These are phyloP conservation scores for Hyles vespertilio DNA, from an alignment of 1,140 invertebrate species.

Conservation along the genomic window DNA sequence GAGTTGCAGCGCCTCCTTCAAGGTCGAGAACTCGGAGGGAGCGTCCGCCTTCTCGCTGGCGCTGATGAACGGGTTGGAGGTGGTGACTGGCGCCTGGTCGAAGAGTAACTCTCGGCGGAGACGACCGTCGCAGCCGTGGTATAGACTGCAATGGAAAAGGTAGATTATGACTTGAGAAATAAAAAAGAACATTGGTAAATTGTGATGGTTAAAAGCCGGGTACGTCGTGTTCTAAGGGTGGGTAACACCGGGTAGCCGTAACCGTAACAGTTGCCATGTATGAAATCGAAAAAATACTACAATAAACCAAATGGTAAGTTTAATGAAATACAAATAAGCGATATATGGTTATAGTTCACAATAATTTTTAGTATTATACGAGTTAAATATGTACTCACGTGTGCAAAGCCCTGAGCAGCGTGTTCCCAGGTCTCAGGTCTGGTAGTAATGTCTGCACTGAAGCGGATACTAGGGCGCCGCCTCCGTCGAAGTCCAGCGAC, in stretches of 20 bases:
- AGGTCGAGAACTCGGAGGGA: slow-evolving; percentile 85
- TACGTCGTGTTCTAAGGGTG: no score
- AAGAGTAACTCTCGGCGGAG: slow-evolving; percentile 88
- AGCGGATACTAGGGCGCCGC: slow-evolving; percentile 90
- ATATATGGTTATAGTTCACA: neutral
- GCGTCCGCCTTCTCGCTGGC: slow-evolving; percentile 88
- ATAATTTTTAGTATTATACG: no score
- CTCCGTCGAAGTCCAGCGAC: slow-evolving; percentile 94
- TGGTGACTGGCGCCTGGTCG: slow-evolving; percentile 83
- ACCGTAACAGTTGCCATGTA: neutral
- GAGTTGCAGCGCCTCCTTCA: slow-evolving; percentile 84
- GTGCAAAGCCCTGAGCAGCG: slow-evolving; percentile 45
- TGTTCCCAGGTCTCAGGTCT: slow-evolving; percentile 49
- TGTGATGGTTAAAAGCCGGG: no score
- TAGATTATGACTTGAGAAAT: no score
- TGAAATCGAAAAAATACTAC: neutral
- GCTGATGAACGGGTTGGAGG: slow-evolving; percentile 88
- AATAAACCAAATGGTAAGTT: slow-evolving; percentile 1
- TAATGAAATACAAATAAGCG: neutral
- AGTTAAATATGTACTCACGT: slow-evolving; percentile 38
- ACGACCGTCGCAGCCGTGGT: slow-evolving; percentile 88
- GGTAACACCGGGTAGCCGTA: neutral
- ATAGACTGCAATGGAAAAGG: slow-evolving; percentile 79
- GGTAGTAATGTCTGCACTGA: slow-evolving; percentile 86
- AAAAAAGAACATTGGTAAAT: no score